Base-by-base conservation (phyloP, 1,140 invertebrate genomes). In the Leptonema lineaticorne region DNA sequence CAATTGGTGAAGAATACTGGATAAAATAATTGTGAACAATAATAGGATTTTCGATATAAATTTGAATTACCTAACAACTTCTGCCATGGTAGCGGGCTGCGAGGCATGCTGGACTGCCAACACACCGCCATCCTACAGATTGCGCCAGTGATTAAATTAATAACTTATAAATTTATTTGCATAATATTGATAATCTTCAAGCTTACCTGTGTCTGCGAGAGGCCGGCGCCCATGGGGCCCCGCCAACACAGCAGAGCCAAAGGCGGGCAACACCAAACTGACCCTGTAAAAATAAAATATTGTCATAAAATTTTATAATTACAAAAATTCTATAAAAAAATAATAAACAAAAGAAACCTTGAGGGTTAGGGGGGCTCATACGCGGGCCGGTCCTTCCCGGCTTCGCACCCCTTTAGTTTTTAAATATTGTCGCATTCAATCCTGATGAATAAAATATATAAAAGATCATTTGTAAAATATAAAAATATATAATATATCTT, bases 141-240 rank as follows among this genome's bases (percentile, higher is more conserved):
- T 37, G 7, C 5, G 5, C 11, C 29, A 56, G 14, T 22, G 14
- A 24, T 53, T 18, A 4, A 2, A 59, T 30, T 2, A 59, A 16
- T 24, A 59, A 16, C 14, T 30, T 18, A 26, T 59, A 59, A 28
- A n/a, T n/a, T n/a, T n/a, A n/a, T n/a, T 7, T 45, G 16, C 14
- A 45, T 45, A 14, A 56, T 9, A 6, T 20, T 26, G 50, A 20
- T 6, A 24, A 56, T n/a, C n/a, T n/a, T n/a, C n/a, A 26, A 27
- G 20, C 11, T 14, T 73, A 77, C 78, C 76, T 78, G 78, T 46
- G 78, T 77, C 69, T 80, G 79, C 74, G 79, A 81, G 72, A 81
- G 78, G 75, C 79, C 79, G 73, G 79, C 81, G 76, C 81, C 79
- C 81, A 82, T 82, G 77, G 81, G 79, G 73, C 73, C 69, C 50